Base-by-base conservation (phyloP, 2,113 vertebrate genomes). In the Cervus canadensis region DNA sequence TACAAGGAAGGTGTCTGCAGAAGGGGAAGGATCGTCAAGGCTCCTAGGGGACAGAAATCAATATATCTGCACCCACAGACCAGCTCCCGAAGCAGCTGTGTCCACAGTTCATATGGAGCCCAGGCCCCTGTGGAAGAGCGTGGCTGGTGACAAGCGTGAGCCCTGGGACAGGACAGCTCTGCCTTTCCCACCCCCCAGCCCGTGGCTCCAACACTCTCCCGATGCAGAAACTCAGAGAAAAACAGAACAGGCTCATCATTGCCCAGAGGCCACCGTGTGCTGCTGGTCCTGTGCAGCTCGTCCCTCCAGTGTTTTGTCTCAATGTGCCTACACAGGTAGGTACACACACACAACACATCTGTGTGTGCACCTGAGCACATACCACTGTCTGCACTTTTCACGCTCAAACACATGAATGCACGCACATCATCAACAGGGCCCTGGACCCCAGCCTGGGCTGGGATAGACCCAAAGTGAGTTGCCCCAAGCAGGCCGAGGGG, bases 201-300 rank as follows among this genome's bases (percentile, higher is more conserved):
- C 0, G 0, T 50, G 16, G 26, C n/a, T 11, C 7, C 0, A 4
- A 28, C 1, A 1, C 52, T 43, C 71, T 8, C 2, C 62, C 0
- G 0, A 25, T 12, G 14, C 14, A 33, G 52, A 85, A 25, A 45
- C 6, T 26, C 3, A 0, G 13, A 6, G 6, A 30, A 76, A 76
- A 76, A 43, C 40, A 14, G 21, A 76, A 76, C 11, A 36, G 40
- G n/a, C 23, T 9, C 5, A 4, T 40, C 17, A 12, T 3, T 1
- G 60, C 28, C 36, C 62, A n/a, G 89, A 43, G 74, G 26, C 7
- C 9, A 4, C 17, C 2, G 4, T 1, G 11, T 0, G 23, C 25
- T 57, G 3, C 25, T 57, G 3, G 33, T 40, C 1, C 5, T 7
- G 5, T 5, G 16, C 8, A 5, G 33, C 3, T 23, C 2, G 9